Conservation (phyloP, 2,797 vertebrate species). For the Sebastes umbrosus region DNA sequence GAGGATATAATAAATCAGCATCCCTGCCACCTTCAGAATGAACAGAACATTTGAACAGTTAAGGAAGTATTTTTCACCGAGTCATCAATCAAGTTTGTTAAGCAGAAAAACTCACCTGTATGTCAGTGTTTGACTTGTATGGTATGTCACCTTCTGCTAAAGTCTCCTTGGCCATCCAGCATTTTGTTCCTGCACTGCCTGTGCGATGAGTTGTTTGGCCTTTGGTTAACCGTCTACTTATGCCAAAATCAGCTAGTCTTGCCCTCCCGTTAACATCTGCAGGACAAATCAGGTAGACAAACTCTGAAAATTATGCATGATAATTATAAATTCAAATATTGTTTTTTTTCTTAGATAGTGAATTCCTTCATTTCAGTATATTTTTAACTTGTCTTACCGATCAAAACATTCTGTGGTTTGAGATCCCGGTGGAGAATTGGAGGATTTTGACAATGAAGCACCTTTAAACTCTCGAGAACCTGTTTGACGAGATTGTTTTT, state of each 20-base stretch:
- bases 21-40: conserved; percentile 71
- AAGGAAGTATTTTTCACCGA: accelerated
- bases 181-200: conserved; percentile 63
- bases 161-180: conserved; percentile 74
- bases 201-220: conserved; percentile 59
- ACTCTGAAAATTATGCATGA: not conserved
- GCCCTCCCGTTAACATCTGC: conserved; percentile 56
- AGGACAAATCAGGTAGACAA: not conserved
- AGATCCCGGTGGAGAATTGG: conserved; percentile 74
- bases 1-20: conserved; percentile 75
- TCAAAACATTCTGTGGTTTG: conserved; percentile 79
- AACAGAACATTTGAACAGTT: accelerated
- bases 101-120: conserved; percentile 60
- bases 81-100: accelerated
- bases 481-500: not conserved
- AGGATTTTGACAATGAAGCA: conserved; percentile 58
- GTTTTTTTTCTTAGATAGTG: not conserved
- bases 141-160: conserved; percentile 3
- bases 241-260: conserved; percentile 76
- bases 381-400: conserved; percentile 54
- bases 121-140: conserved; percentile 70
- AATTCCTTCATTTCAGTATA: not conserved
- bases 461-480: conserved; percentile 56
- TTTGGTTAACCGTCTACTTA: conserved; percentile 59
- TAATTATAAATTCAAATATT: not conserved